Conservation (phyloP, 2,113 vertebrate species). For the Brachypodius melanocephalos region DNA sequence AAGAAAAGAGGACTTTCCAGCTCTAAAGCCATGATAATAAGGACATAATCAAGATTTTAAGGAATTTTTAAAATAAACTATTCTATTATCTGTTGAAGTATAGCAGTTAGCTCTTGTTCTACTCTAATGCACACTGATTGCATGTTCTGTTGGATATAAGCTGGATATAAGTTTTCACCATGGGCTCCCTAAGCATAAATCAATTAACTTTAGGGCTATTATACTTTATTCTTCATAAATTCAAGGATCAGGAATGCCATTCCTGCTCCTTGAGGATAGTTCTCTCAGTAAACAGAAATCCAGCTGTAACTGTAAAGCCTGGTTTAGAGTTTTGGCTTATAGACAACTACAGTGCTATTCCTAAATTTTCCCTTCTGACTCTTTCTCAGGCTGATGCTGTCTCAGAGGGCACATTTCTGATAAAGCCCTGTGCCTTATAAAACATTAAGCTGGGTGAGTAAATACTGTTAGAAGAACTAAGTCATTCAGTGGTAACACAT, state of each 20-base stretch:
- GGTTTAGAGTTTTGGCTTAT: not conserved
- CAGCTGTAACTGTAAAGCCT: not conserved
- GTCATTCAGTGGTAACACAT: not conserved
- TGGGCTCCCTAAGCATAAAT: not conserved
- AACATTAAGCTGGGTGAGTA: not conserved
- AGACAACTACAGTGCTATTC: not conserved
- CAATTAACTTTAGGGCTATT: not conserved
- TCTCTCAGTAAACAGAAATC: not conserved
- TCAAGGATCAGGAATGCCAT: not conserved
- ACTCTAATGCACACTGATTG: no score
- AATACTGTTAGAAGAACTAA: not conserved
- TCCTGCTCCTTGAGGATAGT: not conserved
- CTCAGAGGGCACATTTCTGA: not conserved
- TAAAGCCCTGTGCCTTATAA: not conserved
- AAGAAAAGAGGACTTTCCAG: not conserved
- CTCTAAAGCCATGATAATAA: not conserved
- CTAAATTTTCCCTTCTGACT: not conserved
- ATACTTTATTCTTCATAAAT: not conserved
- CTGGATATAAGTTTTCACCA: not conserved
- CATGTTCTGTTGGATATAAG: not conserved
- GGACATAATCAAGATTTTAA: not conserved
- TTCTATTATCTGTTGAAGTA: not conserved
- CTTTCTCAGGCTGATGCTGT: not conserved
- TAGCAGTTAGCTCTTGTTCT: not conserved
- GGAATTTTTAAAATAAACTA: not conserved